phyloP scores from a whole-genome alignment of 1,140 invertebrate species.

The Triops longicaudatus region DNA sequence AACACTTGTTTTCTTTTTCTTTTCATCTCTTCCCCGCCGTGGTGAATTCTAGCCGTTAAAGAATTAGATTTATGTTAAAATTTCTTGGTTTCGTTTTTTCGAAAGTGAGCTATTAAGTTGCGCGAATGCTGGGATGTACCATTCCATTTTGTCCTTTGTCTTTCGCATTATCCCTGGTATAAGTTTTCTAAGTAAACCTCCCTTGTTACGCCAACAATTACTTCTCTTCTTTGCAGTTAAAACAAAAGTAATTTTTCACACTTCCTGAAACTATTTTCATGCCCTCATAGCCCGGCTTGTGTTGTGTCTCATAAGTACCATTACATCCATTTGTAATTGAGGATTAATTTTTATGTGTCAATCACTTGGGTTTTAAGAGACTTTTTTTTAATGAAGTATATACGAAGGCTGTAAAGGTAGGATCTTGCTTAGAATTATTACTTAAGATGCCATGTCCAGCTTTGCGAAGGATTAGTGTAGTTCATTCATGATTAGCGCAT shows the following conservation, averaged over 20 bases:
- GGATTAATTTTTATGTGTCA: not conserved
- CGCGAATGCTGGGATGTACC: not conserved
- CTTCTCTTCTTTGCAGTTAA: not conserved
- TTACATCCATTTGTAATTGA: conserved; percentile 10
- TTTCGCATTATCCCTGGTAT: conserved; percentile 8
- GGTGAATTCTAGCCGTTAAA: not conserved
- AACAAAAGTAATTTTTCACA: not conserved
- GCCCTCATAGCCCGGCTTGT: not conserved
- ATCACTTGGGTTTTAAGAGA: too few species aligned
- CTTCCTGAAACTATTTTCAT: not conserved
- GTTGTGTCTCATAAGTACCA: conserved; percentile 5
- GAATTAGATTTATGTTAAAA: not conserved
- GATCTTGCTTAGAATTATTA: too few species aligned
- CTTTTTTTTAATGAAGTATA: too few species aligned
- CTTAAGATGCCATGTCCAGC: too few species aligned
- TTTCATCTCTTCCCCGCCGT: not conserved
- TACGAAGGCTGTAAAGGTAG: too few species aligned
- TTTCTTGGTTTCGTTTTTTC: not conserved
- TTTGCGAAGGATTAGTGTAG: too few species aligned
- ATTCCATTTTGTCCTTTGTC: conserved; percentile 11
- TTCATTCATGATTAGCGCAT: too few species aligned
- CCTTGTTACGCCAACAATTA: not conserved
- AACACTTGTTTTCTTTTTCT: not conserved
- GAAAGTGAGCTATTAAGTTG: not conserved
- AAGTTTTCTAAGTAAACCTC: not conserved